Evolutionary conservation across 2,797 vertebrate species (phyloP).

Genomic region (Sandelia bainsii): DNA sequence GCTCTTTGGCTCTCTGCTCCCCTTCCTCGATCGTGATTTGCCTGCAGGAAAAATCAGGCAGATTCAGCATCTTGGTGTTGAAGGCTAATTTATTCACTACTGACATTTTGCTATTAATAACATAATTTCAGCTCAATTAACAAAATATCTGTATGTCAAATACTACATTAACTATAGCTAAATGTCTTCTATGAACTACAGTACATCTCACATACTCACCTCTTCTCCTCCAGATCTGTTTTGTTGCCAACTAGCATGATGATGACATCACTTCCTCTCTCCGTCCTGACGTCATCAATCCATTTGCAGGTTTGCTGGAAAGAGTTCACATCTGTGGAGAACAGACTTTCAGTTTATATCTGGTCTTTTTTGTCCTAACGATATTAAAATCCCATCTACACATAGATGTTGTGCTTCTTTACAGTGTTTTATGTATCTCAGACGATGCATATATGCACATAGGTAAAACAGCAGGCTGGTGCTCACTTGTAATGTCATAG

Average conservation of each 20-base stretch:
- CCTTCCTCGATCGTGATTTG: constrained; percentile 95
- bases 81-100: constrained; percentile 25
- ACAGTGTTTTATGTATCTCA: background rate
- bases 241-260: constrained; percentile 97
- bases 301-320: constrained; percentile 96
- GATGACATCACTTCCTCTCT: constrained; percentile 95
- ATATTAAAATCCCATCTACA: background rate
- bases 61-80: constrained; percentile 31
- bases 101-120: constrained; percentile 2
- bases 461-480: background rate
- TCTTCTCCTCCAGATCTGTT: constrained; percentile 94
- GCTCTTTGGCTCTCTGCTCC: constrained; percentile 93
- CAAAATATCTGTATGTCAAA: background rate
- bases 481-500: constrained; percentile 95
- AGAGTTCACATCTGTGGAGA: constrained; percentile 90
- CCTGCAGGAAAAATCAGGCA: constrained; percentile 75
- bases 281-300: constrained; percentile 95
- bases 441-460: constrained; percentile 4
- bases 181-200: background rate
- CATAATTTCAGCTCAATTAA: background rate
- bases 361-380: background rate
- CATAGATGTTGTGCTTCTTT: background rate
- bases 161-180: background rate
- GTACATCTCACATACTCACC: constrained; percentile 73
- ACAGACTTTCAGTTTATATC: constrained; percentile 23